Base-by-base conservation (phyloP, 2,797 vertebrate genomes). In the Sitta carolinensis region DNA sequence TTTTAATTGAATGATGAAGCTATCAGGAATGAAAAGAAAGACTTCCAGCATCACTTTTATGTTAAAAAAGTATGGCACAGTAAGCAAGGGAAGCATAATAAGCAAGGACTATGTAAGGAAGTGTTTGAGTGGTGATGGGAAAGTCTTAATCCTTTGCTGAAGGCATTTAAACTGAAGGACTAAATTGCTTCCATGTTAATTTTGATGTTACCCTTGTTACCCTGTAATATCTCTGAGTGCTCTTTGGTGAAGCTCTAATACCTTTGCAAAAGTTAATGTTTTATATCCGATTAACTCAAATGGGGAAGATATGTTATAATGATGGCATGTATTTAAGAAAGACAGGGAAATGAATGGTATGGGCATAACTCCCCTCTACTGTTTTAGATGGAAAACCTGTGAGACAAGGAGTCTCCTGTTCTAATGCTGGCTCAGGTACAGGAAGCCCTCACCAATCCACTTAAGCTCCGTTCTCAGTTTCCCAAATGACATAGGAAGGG, bases 221-320 rank as follows among this genome's bases (percentile, higher is more conserved):
- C 81, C 78, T 87, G 27, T 87, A 94, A 90, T 90, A 80, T 80
- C 83, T 82, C 40, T 57, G 78, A 96, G 58, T 90, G 58, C 86
- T 93, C 80, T 76, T 84, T 26, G 54, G 54, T 89, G 48, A 96
- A 80, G 78, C 81, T 50, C 84, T 93, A 83, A 95, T 88, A 95
- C 92, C 51, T 89, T 43, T 77, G 69, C 77, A 84, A 58, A 93
- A 97, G 72, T 91, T 96, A 90, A 87, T 95, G 87, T 66, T 94
- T 95, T 96, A 79, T 95, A 78, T 89, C 75, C 25, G 34, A 94
- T 96, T 95, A 96, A 92, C 76, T 94, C 85, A 61, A 77, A 91
- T 89, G 85, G 73, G 23, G 89, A 85, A 96, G 89, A 87, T 91
- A 88, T 21, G 64, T 76, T 47, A 66, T 91, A 95, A 88, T 84